Evolutionary conservation across 1,140 invertebrate genomes (phyloP).

Genomic region (Euura lappo): DNA sequence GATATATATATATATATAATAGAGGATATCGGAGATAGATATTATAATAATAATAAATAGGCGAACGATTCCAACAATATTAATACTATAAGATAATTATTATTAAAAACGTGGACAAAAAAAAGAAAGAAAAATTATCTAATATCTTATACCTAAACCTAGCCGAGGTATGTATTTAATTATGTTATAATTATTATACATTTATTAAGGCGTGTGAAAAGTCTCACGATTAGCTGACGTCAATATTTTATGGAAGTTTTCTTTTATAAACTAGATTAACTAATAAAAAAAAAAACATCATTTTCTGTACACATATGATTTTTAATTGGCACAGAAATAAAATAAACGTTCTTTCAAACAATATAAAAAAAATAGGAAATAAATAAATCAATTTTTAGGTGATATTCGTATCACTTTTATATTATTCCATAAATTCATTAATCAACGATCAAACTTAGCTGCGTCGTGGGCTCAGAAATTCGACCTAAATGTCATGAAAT

Average conservation of each 20-base stretch:
- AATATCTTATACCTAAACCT: not conserved
- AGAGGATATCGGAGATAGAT: too few species aligned
- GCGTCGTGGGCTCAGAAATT: slow-evolving; percentile 6
- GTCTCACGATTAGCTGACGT: slow-evolving; percentile 42
- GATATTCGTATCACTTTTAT: too few species aligned
- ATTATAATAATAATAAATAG: not conserved
- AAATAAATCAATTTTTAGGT: too few species aligned
- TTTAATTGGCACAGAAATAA: too few species aligned
- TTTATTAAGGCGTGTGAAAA: slow-evolving; percentile 33
- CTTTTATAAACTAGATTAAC: too few species aligned
- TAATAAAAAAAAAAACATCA: too few species aligned
- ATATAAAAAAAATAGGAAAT: too few species aligned
- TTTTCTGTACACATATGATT: too few species aligned
- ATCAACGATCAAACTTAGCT: not conserved
- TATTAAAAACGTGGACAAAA: not conserved
- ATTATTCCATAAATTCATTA: not conserved
- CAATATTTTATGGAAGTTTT: slow-evolving; percentile 55
- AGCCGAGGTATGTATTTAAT: not conserved
- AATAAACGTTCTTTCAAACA: too few species aligned
- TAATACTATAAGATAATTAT: not conserved
- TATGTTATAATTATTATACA: not conserved
- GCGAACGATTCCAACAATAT: slow-evolving; percentile 5
- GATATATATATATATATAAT: too few species aligned
- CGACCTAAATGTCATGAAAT: not conserved
- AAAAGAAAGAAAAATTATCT: not conserved